Conservation (phyloP, 2,888 invertebrate genomes). For the Eudasyphora cyanicolor region DNA sequence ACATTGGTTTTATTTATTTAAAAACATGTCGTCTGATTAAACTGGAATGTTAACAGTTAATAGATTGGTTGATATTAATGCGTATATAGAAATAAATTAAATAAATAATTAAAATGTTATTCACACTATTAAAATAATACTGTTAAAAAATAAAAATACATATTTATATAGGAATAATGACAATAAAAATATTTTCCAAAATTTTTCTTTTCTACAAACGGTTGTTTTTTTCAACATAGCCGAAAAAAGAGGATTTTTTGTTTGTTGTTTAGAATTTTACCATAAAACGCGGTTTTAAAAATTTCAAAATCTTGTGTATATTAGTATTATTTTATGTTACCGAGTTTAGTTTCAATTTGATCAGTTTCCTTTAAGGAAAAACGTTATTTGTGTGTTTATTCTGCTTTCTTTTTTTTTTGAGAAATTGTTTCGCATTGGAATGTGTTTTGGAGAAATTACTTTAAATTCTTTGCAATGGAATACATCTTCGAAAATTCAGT, state of each 20-base stretch:
- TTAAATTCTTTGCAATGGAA: too few relatives aligned
- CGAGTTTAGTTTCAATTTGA: too few relatives aligned
- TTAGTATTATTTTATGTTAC: too few relatives aligned
- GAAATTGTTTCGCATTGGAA: too few relatives aligned
- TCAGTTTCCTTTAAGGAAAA: too few relatives aligned
- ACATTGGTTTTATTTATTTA: slow-evolving; percentile 40
- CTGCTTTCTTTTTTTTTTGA: too few relatives aligned
- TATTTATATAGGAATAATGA: not conserved
- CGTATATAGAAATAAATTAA: slow-evolving; percentile 25
- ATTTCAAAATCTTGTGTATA: too few relatives aligned
- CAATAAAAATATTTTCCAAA: not conserved
- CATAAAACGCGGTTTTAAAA: too few relatives aligned
- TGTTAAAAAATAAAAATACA: slow-evolving; percentile 20
- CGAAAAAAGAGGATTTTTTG: too few relatives aligned
- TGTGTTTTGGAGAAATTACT: too few relatives aligned
- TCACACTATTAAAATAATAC: slow-evolving; percentile 58
- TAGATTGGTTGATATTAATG: slow-evolving; percentile 3
- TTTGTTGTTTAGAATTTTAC: not conserved
- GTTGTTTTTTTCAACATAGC: not conserved
- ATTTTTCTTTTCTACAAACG: not conserved
- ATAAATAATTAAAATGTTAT: slow-evolving; percentile 36
- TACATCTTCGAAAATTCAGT: not conserved
- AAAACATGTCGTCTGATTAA: slow-evolving; percentile 25
- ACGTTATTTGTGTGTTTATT: too few relatives aligned
- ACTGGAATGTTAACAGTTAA: slow-evolving; percentile 48